A percentile compares a stretch with the other conserved stretches of the same genome.
Conservation (phyloP, 2,113 vertebrate species). For the Excalfactoria chinensis region DNA sequence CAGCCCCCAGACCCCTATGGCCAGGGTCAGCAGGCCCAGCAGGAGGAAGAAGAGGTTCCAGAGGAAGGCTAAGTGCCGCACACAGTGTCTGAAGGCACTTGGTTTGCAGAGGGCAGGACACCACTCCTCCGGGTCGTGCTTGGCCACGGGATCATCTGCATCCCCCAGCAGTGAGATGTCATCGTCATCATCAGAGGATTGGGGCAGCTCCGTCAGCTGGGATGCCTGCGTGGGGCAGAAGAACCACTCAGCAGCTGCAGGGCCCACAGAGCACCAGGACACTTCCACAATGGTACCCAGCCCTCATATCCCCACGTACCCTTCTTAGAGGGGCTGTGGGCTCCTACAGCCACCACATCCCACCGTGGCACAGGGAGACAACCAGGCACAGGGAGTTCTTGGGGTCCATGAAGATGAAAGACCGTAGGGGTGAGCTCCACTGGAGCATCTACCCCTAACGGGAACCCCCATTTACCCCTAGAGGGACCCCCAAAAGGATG, state of each 20-base stretch:
- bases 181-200: neutral
- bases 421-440: too few relatives aligned
- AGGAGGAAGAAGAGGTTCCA: slow-evolving; percentile 87
- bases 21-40: slow-evolving; percentile 80
- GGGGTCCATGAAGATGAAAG: fast-evolving
- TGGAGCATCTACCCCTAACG: neutral
- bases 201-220: slow-evolving; percentile 27
- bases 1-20: slow-evolving; percentile 89
- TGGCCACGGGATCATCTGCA: fast-evolving
- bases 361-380: too few relatives aligned
- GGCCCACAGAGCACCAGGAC: neutral
- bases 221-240: neutral
- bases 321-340: fast-evolving
- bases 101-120: fast-evolving
- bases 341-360: neutral
- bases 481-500: fast-evolving
- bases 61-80: slow-evolving; percentile 82
- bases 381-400: neutral
- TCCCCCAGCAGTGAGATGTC: neutral
- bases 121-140: fast-evolving
- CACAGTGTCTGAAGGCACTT: slow-evolving; percentile 58
- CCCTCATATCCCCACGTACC: fast-evolving
- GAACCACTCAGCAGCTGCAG: fast-evolving
- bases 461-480: neutral
- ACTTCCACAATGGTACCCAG: neutral